Evolutionary conservation across 2,797 vertebrate genomes (phyloP).

Genomic region (Philypnodon macrostomus): DNA sequence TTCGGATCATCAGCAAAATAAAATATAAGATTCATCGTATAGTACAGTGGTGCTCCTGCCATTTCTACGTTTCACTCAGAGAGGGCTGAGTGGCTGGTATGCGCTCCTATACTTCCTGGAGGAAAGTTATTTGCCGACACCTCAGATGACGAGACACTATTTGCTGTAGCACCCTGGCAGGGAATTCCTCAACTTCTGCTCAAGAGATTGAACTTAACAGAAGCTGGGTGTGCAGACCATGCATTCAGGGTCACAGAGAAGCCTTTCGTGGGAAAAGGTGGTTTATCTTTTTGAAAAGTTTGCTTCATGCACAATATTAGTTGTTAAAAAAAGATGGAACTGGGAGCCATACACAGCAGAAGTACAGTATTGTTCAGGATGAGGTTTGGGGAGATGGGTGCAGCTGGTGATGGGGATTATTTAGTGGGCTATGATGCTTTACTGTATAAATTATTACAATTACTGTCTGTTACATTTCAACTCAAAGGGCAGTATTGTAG

Average conservation of each 20-base stretch:
- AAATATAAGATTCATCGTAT: constrained; percentile 38
- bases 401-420: constrained; percentile 87
- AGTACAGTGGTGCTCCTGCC: constrained; percentile 46
- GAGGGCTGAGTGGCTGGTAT: constrained; percentile 12
- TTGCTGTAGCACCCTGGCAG: constrained; percentile 85
- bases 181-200: constrained; percentile 81
- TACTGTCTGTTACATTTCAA: constrained; percentile 27
- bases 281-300: not conserved
- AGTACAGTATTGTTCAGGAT: constrained; percentile 14
- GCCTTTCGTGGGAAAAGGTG: not conserved
- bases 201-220: constrained; percentile 68
- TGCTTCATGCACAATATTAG: not conserved
- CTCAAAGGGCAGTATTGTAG: constrained; percentile 26
- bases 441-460: constrained; percentile 46
- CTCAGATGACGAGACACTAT: constrained; percentile 76
- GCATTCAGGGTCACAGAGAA: constrained; percentile 36
- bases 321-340: constrained; percentile 2
- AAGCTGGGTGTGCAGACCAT: constrained; percentile 38
- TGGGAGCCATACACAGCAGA: constrained; percentile 7
- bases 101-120: constrained; percentile 36
- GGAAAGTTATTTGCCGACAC: constrained; percentile 70
- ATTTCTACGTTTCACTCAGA: constrained; percentile 14
- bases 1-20: constrained; percentile 39
- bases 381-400: constrained; percentile 82
- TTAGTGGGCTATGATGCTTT: constrained; percentile 51